A percentile compares a stretch with the other conserved stretches of the same genome.
Conservation (phyloP, 2,888 invertebrate species). For the Machimus rusticus region DNA sequence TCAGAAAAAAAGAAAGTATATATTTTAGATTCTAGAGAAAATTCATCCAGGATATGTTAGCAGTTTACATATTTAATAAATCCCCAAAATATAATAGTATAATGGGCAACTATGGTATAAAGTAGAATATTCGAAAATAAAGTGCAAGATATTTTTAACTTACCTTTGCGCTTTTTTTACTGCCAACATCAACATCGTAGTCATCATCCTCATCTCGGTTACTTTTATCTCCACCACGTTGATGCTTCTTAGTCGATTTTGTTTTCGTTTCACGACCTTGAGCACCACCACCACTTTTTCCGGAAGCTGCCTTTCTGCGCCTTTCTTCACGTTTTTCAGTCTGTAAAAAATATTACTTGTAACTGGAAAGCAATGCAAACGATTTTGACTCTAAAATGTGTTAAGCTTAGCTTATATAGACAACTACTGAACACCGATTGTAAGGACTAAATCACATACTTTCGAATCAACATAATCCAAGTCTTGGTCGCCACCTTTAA, state of each 20-base stretch:
- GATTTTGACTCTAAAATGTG: no score
- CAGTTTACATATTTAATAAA: no score
- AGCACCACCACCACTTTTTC: conserved; percentile 89
- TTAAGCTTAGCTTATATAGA: neutral
- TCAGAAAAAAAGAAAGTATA: no score
- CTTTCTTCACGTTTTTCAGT: conserved; percentile 86
- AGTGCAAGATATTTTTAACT: neutral
- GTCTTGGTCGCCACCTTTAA: conserved; percentile 50
- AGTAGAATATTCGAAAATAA: no score
- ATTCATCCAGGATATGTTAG: no score
- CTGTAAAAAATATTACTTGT: conserved; percentile 56
- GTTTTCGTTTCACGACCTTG: conserved; percentile 96
- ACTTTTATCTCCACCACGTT: conserved; percentile 66
- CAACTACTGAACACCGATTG: neutral
- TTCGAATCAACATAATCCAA: conserved; percentile 60
- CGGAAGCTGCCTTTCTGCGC: conserved; percentile 83
- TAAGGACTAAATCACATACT: conserved; percentile 15
- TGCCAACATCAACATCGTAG: conserved; percentile 63
- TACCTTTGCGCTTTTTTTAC: conserved; percentile 54
- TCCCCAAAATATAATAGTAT: no score
- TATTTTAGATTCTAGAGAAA: no score
- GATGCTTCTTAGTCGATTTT: conserved; percentile 87
- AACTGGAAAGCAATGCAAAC: neutral
- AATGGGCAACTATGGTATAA: no score
- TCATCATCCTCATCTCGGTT: conserved; percentile 76